Evolutionary conservation across 2,113 vertebrate genomes (phyloP).

Genomic region (Xerus inauris): DNA sequence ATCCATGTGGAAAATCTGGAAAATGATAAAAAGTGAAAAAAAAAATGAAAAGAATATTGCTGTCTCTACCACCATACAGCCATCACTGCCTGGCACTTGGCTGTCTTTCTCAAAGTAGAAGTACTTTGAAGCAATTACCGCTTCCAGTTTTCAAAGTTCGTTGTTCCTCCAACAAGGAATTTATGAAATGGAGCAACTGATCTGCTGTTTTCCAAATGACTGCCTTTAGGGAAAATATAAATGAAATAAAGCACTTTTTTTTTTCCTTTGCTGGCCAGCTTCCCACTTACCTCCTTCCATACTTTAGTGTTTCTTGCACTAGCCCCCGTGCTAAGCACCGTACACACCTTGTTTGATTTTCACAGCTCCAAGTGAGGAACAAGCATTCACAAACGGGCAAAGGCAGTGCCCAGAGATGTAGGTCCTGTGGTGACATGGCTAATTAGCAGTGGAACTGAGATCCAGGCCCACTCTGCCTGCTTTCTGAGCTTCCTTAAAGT

Average conservation of each 20-base stretch:
- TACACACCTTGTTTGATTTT: background rate
- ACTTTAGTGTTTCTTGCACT: background rate
- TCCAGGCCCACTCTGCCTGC: no score
- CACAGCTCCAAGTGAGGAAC: background rate
- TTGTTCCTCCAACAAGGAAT: constrained; percentile 49
- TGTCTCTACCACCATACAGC: background rate
- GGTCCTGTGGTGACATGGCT: background rate
- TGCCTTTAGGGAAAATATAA: background rate
- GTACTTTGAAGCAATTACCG: background rate
- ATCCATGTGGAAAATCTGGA: background rate
- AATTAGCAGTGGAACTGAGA: accelerated
- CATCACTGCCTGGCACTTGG: background rate
- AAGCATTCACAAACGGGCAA: background rate
- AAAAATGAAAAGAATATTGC: background rate
- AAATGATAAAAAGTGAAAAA: background rate
- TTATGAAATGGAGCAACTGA: constrained; percentile 21
- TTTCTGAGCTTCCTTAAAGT: background rate
- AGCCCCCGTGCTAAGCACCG: background rate
- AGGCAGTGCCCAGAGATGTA: accelerated
- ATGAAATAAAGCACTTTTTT: no score
- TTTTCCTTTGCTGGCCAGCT: background rate
- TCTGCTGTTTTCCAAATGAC: constrained; percentile 31
- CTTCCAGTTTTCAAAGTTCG: constrained; percentile 34
- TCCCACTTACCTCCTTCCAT: background rate
- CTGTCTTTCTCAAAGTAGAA: background rate